Conservation (phyloP, 2,797 vertebrate genomes). For the Sternotherus odoratus region DNA sequence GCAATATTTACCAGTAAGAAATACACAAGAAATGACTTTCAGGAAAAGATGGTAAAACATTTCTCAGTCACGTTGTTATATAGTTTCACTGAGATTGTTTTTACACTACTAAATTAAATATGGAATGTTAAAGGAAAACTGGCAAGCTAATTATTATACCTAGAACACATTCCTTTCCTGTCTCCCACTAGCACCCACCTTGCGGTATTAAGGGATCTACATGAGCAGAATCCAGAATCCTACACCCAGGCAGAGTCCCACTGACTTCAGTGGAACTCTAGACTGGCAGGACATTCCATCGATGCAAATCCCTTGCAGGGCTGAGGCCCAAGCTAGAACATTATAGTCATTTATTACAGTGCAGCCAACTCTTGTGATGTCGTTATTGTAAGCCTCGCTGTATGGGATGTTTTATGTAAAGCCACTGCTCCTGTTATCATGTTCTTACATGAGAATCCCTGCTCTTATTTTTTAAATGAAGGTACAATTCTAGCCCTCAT, state of each 20-base stretch:
- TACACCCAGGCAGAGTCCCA: not conserved
- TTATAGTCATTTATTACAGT: not conserved
- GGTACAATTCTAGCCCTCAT: not conserved
- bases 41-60: not conserved
- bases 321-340: not conserved
- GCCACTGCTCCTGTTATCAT: not conserved
- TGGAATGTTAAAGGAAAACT: not conserved
- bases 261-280: not conserved
- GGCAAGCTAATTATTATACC: not conserved
- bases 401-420: not conserved
- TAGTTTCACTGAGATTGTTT: not conserved
- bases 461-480: not conserved
- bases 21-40: not conserved
- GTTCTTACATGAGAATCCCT: not conserved
- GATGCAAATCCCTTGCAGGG: not conserved
- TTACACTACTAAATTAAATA: not conserved
- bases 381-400: not conserved
- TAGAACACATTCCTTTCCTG: not conserved
- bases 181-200: not conserved
- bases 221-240: not conserved
- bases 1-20: not conserved
- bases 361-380: not conserved
- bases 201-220: not conserved
- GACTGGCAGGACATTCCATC: not conserved
- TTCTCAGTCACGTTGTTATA: not conserved